Evolutionary conservation across 2,113 vertebrate genomes (phyloP).

Genomic region (Rhinopomastus cyanomelas): DNA sequence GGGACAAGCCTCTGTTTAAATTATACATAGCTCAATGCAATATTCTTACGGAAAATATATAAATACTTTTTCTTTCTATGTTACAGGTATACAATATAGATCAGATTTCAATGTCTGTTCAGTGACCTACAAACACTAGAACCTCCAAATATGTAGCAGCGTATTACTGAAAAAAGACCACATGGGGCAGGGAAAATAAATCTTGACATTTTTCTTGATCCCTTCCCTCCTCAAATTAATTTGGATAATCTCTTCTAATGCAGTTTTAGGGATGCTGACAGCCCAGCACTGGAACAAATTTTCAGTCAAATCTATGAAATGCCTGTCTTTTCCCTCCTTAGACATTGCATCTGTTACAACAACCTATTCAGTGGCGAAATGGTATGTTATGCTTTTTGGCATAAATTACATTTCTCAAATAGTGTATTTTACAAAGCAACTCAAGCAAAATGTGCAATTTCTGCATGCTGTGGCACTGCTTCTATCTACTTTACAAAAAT

Average conservation of each 20-base stretch:
- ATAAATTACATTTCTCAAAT: slow-evolving; percentile 72
- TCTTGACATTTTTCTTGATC: slow-evolving; percentile 64
- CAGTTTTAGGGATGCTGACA: slow-evolving; percentile 70
- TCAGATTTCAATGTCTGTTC: slow-evolving; percentile 87
- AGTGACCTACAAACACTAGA: slow-evolving; percentile 86
- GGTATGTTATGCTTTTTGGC: slow-evolving; percentile 67
- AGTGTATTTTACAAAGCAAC: slow-evolving; percentile 71
- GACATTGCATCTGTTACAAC: slow-evolving; percentile 59
- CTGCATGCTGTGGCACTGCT: slow-evolving; percentile 66
- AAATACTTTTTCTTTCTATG: slow-evolving; percentile 97
- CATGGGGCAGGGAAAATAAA: slow-evolving; percentile 51
- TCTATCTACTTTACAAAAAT: slow-evolving; percentile 55
- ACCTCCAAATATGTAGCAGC: slow-evolving; percentile 84
- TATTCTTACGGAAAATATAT: slow-evolving; percentile 97
- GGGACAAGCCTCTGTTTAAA: slow-evolving; percentile 82
- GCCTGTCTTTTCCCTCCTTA: background rate
- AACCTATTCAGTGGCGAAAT: slow-evolving; percentile 64
- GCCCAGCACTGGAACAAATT: slow-evolving; percentile 43
- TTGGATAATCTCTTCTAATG: slow-evolving; percentile 52
- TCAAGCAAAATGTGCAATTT: slow-evolving; percentile 76
- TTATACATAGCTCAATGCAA: slow-evolving; percentile 90
- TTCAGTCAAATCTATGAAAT: slow-evolving; percentile 26
- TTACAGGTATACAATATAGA: slow-evolving; percentile 99
- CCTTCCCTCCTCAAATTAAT: slow-evolving; percentile 57
- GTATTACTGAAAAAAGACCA: slow-evolving; percentile 72